Evolutionary conservation across 1,140 invertebrate species (phyloP).

Genomic region (Zelostemma sp.): DNA sequence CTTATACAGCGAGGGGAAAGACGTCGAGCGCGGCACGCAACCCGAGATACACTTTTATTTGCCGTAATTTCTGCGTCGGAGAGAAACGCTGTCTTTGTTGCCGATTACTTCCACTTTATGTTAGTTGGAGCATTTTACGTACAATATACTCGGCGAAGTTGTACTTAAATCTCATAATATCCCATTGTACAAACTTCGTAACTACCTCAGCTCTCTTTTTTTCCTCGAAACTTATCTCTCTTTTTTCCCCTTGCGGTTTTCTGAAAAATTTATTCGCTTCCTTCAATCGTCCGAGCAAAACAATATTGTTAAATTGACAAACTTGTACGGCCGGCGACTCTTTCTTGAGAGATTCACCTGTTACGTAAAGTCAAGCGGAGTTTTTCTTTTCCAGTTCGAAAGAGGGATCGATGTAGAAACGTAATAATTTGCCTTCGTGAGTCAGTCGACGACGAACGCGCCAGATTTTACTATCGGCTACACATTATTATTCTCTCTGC

Average conservation of each 20-base stretch:
- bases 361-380: no score
- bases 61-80: slow-evolving; percentile 16
- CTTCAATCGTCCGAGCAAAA: no score
- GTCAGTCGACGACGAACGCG: neutral
- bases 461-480: neutral
- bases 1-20: slow-evolving; percentile 1
- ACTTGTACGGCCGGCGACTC: no score
- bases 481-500: slow-evolving; percentile 30
- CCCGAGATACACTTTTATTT: slow-evolving; percentile 17
- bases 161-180: slow-evolving; percentile 31
- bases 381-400: no score
- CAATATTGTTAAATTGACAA: no score
- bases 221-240: no score
- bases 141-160: slow-evolving; percentile 24
- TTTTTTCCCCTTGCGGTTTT: no score
- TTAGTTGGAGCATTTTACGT: slow-evolving; percentile 21
- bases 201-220: neutral
- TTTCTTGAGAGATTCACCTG: no score
- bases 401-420: no score
- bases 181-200: slow-evolving; percentile 24
- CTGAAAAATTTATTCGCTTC: no score
- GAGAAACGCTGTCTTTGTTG: slow-evolving; percentile 26
- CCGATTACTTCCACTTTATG: slow-evolving; percentile 21
- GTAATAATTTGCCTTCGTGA: no score
- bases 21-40: slow-evolving; percentile 20